Percentiles rank a stretch among this genome's conserved stretches.
These are phyloP conservation scores for Amblyopsis hoosieri DNA, from an alignment of 2,797 vertebrate species.

Conservation along the genomic window DNA sequence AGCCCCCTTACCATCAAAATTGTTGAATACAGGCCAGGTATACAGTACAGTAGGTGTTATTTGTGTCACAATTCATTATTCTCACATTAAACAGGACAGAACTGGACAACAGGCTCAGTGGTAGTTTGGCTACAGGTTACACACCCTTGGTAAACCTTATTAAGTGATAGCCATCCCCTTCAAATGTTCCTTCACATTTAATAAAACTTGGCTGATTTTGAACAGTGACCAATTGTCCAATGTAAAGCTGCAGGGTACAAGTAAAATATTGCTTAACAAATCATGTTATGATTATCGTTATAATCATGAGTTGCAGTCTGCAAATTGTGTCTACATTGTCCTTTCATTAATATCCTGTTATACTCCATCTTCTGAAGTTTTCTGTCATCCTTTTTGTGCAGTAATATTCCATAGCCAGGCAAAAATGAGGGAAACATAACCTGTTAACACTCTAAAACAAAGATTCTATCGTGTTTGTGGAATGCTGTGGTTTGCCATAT, in stretches of 20 bases:
- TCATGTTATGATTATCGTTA: constrained; percentile 53
- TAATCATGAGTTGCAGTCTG: constrained; percentile 42
- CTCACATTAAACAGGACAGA: constrained; percentile 2
- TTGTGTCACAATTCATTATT: constrained; percentile 13
- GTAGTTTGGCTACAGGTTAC: constrained; percentile 42
- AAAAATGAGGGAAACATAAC: constrained; percentile 67
- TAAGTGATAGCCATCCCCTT: constrained; percentile 27
- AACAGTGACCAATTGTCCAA: constrained; percentile 67
- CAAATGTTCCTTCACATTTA: constrained; percentile 58
- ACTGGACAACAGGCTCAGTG: background rate
- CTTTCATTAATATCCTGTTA: constrained; percentile 67
- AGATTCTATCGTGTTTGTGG: constrained; percentile 86
- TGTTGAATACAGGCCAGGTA: constrained; percentile 20
- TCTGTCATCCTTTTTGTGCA: constrained; percentile 40
- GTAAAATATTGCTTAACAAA: constrained; percentile 68
- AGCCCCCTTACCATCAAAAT: constrained; percentile 29
- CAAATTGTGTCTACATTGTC: constrained; percentile 46
- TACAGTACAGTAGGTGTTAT: background rate
- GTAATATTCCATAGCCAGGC: constrained; percentile 64
- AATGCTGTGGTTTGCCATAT: constrained; percentile 82
- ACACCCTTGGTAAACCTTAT: constrained; percentile 31
- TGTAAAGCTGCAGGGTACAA: constrained; percentile 50
- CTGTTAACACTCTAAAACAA: constrained; percentile 71
- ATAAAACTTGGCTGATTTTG: constrained; percentile 61
- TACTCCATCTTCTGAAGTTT: constrained; percentile 51